Conservation (phyloP, 64 coral and sea anemone genomes). For the Stichodactyla helianthus region DNA sequence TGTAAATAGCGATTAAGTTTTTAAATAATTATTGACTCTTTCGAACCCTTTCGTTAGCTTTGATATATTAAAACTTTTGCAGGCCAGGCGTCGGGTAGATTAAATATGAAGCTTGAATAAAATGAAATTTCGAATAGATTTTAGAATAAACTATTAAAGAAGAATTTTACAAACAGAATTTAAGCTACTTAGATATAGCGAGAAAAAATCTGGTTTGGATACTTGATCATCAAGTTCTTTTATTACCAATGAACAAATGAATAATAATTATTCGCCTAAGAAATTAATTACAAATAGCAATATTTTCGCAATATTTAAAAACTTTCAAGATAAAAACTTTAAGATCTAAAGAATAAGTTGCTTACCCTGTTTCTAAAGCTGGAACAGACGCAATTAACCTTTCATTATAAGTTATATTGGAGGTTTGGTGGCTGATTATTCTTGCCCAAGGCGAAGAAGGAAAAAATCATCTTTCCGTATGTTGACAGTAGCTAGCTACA, state of each 20-base stretch:
- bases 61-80: no score
- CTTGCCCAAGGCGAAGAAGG: neutral
- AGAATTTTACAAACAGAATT: no score
- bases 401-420: neutral
- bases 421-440: neutral
- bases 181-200: neutral
- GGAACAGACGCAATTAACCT: neutral
- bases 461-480: neutral
- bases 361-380: neutral
- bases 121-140: no score
- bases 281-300: neutral
- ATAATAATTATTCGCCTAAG: neutral
- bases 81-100: no score
- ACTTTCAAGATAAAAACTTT: neutral
- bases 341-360: neutral
- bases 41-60: no score
- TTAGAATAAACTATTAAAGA: no score
- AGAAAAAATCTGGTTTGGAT: neutral
- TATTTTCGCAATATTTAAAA: neutral
- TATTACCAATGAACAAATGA: neutral
- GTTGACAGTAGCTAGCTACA: constrained; percentile 10
- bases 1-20: no score
- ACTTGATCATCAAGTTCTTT: neutral
- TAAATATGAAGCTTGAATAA: no score
- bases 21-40: no score